phyloP scores from a whole-genome alignment of 2,113 vertebrate genomes.

The Brienomyrus longianalis region DNA sequence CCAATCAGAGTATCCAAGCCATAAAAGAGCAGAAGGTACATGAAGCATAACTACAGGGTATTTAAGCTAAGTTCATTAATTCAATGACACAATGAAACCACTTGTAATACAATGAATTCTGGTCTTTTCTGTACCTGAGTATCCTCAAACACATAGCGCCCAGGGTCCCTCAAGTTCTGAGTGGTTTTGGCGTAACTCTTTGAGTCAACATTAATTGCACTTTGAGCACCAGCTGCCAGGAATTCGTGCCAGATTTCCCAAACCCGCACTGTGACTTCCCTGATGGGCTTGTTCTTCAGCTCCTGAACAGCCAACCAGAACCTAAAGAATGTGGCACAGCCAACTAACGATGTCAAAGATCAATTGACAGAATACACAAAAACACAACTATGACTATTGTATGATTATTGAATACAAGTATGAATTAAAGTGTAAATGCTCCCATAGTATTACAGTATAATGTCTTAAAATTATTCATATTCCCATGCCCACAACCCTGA shows the following conservation, averaged over 20 bases:
- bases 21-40: neutral
- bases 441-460: neutral
- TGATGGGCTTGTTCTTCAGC: slow-evolving; percentile 85
- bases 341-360: neutral
- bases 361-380: neutral
- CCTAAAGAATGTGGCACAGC: slow-evolving; percentile 48
- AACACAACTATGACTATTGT: neutral
- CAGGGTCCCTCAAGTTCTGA: slow-evolving; percentile 90
- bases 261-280: slow-evolving; percentile 82
- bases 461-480: neutral
- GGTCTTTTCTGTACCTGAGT: slow-evolving; percentile 73
- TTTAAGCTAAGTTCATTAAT: neutral
- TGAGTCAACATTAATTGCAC: slow-evolving; percentile 93
- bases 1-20: neutral
- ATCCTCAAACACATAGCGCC: slow-evolving; percentile 87
- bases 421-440: neutral
- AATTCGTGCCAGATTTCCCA: slow-evolving; percentile 98
- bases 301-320: slow-evolving; percentile 97
- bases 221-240: slow-evolving; percentile 86
- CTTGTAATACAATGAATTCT: neutral
- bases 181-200: slow-evolving; percentile 97
- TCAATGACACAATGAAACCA: neutral
- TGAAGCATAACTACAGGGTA: neutral
- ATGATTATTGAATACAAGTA: neutral
- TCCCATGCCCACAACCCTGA: neutral